Evolutionary conservation across 2,888 invertebrate genomes (phyloP).

Genomic region (Eupithecia pulchellata): DNA sequence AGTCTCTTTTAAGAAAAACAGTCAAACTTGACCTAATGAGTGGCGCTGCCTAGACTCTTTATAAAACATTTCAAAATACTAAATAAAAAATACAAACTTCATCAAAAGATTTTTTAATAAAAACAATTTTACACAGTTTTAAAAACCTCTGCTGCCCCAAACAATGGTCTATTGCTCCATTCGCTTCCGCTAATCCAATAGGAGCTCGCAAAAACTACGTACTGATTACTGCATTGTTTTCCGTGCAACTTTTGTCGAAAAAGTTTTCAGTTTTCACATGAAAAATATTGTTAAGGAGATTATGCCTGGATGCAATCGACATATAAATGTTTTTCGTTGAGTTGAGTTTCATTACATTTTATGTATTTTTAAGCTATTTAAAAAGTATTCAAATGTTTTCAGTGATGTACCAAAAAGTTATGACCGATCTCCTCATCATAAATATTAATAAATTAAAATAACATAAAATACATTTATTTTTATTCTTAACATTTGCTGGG

Average conservation of each 20-base stretch:
- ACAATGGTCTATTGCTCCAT: slow-evolving; percentile 30
- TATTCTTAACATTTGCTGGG: no score
- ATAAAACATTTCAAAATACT: not conserved
- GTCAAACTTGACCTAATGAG: not conserved
- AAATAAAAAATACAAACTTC: slow-evolving; percentile 1
- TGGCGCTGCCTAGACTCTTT: not conserved
- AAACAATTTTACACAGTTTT: slow-evolving; percentile 14
- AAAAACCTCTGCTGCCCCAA: slow-evolving; percentile 19
- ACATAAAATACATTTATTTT: no score
- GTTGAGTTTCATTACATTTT: not conserved
- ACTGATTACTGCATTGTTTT: slow-evolving; percentile 62
- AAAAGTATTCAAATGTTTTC: not conserved
- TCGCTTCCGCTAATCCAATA: slow-evolving; percentile 56
- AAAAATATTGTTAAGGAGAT: slow-evolving; percentile 29
- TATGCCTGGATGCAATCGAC: slow-evolving; percentile 21
- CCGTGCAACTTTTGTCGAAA: slow-evolving; percentile 25
- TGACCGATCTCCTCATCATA: not conserved
- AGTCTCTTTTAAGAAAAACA: no score
- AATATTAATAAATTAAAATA: no score
- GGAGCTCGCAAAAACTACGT: slow-evolving; percentile 54
- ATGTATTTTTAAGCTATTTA: not conserved
- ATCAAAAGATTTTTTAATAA: not conserved
- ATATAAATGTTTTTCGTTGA: slow-evolving; percentile 24
- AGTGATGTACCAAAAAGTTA: not conserved
- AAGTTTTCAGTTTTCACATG: slow-evolving; percentile 24